Conservation (phyloP, 23 tunicate species). For the Oikopleura vanhoeffeni region DNA sequence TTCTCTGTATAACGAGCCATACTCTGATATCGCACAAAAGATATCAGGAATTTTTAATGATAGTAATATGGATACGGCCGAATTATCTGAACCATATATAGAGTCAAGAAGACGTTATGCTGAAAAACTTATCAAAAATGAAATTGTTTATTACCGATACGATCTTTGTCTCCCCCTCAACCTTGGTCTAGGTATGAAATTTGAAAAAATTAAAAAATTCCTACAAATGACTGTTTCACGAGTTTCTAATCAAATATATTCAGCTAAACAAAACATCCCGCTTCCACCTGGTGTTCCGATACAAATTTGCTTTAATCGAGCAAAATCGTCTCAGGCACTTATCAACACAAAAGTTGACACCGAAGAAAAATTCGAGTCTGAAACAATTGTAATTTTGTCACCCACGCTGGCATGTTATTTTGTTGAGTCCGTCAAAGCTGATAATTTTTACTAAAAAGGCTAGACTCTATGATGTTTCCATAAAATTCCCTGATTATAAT, state of each 20-base stretch:
- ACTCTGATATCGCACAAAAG: not conserved
- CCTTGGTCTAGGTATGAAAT: not conserved
- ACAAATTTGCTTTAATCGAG: not conserved
- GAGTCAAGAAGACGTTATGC: not conserved
- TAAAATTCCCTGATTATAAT: not conserved
- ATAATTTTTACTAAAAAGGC: not conserved
- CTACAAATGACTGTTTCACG: too few relatives aligned
- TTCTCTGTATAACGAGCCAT: not conserved
- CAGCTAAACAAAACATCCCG: not conserved
- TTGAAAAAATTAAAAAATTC: too few relatives aligned
- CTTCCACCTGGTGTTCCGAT: not conserved
- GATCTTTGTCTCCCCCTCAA: not conserved
- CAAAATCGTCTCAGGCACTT: not conserved
- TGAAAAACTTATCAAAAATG: not conserved
- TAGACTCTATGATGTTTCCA: not conserved
- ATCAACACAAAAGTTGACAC: not conserved
- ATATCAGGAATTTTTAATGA: not conserved
- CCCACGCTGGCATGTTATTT: not conserved
- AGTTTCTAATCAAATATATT: not conserved
- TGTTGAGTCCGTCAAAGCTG: not conserved
- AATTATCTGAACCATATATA: not conserved
- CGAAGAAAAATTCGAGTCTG: not conserved
- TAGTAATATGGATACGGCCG: not conserved
- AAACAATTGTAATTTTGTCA: not conserved
- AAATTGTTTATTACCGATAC: not conserved